Evolutionary conservation across 2,797 vertebrate genomes (phyloP), one percentile per base, ranked within the genome.

Genomic region (Siniperca scherzeri): DNA sequence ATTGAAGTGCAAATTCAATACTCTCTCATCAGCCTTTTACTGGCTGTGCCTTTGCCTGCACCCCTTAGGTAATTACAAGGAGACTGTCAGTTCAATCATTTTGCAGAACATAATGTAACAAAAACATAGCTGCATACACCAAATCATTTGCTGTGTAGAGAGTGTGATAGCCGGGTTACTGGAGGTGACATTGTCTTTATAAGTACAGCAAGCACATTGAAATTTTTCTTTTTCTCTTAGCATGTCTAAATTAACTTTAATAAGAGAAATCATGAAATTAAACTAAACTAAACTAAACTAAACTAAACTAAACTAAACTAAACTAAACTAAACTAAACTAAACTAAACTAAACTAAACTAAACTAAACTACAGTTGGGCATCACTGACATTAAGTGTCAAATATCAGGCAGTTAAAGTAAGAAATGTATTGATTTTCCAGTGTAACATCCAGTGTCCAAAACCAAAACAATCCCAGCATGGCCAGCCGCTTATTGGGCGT

Each of bases 1-100:
- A 98, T 98, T 98, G 97, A 97, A 95, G 96, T 96, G 97, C 96
- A 95, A 97, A 97, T 97, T 96, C 95, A 97, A 97, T 97, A 97
- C 94, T 95, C 95, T 94, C 83, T 91, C 95, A 96, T 96, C 94
- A 92, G 92, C 94, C 91, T 89, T 92, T 91, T 93, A 95, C 93
- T 89, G 92, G 94, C 80, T 94, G 96, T 97, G 95, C 93, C 91
- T 96, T 91, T 94, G 94, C 91, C 93, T 95, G 96, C 96, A 96
- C 96, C 93, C 90, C 94, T 93, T 86, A 96, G 96, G 96, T 97
- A 97, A 98, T 98, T 97, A 97, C 87, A 94, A 95, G 93, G 92
- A 95, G 96, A 93, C 95, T 95, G 96, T 94, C 94, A 95, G 96
- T 96, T 96, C 94, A 96, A 94, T 93, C 94, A 95, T 93, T 93